Conservation (phyloP, 2,113 vertebrate species). For the Nanger granti region DNA sequence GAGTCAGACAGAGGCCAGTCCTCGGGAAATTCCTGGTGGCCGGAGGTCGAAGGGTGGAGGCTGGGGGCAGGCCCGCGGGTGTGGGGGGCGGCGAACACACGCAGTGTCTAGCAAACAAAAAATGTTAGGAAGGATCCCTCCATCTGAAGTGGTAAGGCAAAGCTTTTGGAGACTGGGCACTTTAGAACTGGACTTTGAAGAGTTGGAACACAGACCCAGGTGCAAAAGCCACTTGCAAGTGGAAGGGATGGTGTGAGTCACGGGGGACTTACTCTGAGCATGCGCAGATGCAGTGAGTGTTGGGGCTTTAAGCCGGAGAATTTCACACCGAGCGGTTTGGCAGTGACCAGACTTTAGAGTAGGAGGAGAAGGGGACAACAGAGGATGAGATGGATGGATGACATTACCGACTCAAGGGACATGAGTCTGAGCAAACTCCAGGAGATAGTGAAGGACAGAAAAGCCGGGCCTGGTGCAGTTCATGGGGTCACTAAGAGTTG, state of each 20-base stretch:
- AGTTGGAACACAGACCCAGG: not conserved
- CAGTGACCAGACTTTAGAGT: not conserved
- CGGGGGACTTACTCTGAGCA: not conserved
- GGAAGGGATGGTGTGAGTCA: not conserved
- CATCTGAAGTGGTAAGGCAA: not conserved
- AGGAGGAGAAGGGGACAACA: not conserved
- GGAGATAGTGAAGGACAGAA: not conserved
- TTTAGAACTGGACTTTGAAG: not conserved
- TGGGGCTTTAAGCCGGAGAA: not conserved
- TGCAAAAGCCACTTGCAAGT: rapidly evolving
- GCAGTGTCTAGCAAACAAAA: not conserved
- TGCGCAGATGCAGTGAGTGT: rapidly evolving
- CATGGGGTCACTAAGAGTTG: not conserved
- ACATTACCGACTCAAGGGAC: not conserved
- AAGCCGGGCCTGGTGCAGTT: not conserved
- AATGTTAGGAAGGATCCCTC: not conserved
- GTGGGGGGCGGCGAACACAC: not conserved
- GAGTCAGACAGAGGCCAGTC: not conserved
- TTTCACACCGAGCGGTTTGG: not conserved
- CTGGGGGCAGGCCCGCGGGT: too few relatives aligned
- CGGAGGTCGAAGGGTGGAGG: not conserved
- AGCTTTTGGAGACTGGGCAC: too few relatives aligned
- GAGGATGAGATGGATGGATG: not conserved
- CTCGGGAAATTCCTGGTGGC: not conserved
- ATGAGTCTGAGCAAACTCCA: not conserved